phyloP scores from a whole-genome alignment of 30 jellyfish, hydroid and myxozoan species.

The Cassiopea andromeda region DNA sequence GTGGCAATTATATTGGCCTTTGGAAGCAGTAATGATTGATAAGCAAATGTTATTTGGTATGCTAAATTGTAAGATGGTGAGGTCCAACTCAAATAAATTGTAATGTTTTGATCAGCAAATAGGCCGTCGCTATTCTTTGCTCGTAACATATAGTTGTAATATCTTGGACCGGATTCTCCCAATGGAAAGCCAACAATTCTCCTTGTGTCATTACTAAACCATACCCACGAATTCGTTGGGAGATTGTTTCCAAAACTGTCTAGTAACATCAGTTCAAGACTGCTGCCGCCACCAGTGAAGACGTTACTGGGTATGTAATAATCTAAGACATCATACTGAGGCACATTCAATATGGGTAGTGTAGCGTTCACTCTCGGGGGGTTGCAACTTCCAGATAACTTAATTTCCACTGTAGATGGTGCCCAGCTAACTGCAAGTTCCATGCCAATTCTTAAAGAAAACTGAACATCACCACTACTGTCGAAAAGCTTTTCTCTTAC shows the following conservation, averaged over 20 bases:
- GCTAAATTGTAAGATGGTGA: conserved; percentile 60
- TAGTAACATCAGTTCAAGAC: conserved; percentile 28
- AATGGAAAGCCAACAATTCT: conserved; percentile 79
- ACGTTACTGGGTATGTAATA: conserved; percentile 69
- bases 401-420: conserved; percentile 29
- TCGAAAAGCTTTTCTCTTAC: conserved; percentile 16
- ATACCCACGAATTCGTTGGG: conserved; percentile 69
- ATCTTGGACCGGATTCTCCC: conserved; percentile 11
- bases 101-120: conserved; percentile 62
- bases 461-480: conserved; percentile 31
- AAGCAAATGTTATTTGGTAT: conserved; percentile 39
- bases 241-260: conserved; percentile 45
- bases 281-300: conserved; percentile 51
- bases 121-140: conserved; percentile 58
- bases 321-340: conserved; percentile 53
- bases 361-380: conserved; percentile 70
- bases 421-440: conserved; percentile 14
- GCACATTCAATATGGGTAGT: conserved; percentile 69
- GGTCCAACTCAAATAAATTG: conserved; percentile 25
- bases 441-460: conserved; percentile 20
- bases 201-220: conserved; percentile 62
- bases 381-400: conserved; percentile 49
- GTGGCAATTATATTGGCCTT: conserved; percentile 28
- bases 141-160: conserved; percentile 40
- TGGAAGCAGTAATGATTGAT: conserved; percentile 18